Evolutionary conservation across 2,797 vertebrate genomes (phyloP), one percentile per base, ranked within the genome.

Genomic region (Enteromius thamalakanensis): DNA sequence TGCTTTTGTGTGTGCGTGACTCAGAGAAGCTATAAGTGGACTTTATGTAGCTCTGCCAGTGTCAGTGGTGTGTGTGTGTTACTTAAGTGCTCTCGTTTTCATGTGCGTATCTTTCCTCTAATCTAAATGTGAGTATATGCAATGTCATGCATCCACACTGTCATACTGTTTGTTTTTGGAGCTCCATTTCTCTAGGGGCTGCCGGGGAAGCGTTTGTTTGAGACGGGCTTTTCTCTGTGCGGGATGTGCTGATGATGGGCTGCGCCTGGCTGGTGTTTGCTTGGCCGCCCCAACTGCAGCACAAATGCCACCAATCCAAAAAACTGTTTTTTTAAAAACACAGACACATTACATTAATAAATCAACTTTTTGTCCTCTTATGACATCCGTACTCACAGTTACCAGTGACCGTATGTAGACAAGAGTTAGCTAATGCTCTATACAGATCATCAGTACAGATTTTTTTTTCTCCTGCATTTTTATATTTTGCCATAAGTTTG

Each of bases 181-280:
- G 92, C 90, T 90, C 88, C 79, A 81, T 90, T 93, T 91, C 90
- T 92, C 88, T 89, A 89, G 84, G 91, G 93, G 85, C 86, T 85
- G 89, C 89, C 75, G 86, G 88, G 86, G 74, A 37, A 80, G 26
- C 21, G 2, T 69, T 77, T 55, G 15, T 78, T 71, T 71, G 40
- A 37, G 15, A 3, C 32, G 86, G 87, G 86, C 90, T 88, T 86
- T 93, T 93, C 93, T 94, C 85, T 89, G 90, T 88, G 92, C 89
- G 88, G 86, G 87, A 87, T 92, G 92, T 92, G 92, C 96, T 97
- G 83, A 98, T 99, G 92, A 99, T 98, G 86, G 97, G 96, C 89
- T 99, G 97, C 12, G 97, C 97, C 95, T 99, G 97, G 86, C 96
- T 97, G 74, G 97, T 99, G 92, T 99, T 83, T 98, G 93, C 96